Percentiles rank a stretch among this genome's conserved stretches.
phyloP scores from a whole-genome alignment of 2,888 invertebrate genomes.

The Trachelus tabidus region DNA sequence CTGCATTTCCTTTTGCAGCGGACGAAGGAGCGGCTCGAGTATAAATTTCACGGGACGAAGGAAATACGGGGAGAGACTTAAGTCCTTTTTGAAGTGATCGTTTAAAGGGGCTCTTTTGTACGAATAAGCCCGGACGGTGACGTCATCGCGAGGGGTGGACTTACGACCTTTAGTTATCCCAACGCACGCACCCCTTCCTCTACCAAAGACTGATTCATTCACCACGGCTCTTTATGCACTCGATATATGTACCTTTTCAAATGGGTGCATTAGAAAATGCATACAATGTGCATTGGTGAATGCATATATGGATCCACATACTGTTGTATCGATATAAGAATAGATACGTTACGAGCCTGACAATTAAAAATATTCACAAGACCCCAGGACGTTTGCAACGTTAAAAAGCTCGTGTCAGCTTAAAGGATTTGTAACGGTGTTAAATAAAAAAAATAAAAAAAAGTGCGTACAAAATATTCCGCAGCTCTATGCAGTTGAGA shows the following conservation, averaged over 20 bases:
- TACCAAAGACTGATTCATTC: neutral
- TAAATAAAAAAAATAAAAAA: neutral
- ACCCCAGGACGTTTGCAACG: neutral
- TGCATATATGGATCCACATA: neutral
- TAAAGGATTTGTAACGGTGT: neutral
- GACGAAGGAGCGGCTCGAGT: neutral
- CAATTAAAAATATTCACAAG: neutral
- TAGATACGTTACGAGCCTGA: neutral
- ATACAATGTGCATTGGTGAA: neutral
- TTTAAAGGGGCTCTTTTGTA: neutral
- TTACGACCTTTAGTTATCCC: neutral
- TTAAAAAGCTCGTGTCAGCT: neutral
- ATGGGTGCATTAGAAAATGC: neutral
- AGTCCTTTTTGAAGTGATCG: neutral
- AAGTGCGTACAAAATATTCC: neutral
- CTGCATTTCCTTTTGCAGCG: neutral
- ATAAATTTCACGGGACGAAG: neutral
- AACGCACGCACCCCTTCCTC: neutral
- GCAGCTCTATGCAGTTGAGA: neutral
- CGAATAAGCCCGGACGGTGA: neutral
- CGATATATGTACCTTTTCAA: neutral
- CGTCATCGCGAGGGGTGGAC: neutral
- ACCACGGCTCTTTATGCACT: neutral
- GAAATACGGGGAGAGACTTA: neutral
- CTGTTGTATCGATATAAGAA: neutral